Evolutionary conservation across 2,888 invertebrate genomes (phyloP).

Genomic region (Nemotelus pantherinus): DNA sequence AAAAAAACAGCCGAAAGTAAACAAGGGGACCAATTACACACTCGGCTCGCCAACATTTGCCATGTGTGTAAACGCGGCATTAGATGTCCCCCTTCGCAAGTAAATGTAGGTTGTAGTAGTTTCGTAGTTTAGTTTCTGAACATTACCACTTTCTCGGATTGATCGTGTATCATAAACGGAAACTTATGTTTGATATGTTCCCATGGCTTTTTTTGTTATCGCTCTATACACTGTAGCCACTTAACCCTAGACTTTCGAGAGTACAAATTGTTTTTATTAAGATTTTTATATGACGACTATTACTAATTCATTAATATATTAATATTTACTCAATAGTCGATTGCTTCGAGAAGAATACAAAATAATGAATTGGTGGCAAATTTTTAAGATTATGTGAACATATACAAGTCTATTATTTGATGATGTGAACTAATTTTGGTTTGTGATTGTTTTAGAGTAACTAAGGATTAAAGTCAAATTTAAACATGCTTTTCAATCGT

Average conservation of each 20-base stretch:
- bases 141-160: too few species aligned
- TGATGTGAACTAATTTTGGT: neutral
- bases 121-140: too few species aligned
- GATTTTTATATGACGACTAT: constrained; percentile 56
- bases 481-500: neutral
- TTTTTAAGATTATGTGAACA: too few species aligned
- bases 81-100: too few species aligned
- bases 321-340: constrained; percentile 49
- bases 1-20: too few species aligned
- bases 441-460: neutral
- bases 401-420: neutral
- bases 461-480: neutral
- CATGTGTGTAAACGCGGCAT: too few species aligned
- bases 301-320: constrained; percentile 50
- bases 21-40: too few species aligned
- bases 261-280: constrained; percentile 65
- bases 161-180: too few species aligned
- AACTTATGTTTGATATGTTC: neutral
- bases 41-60: too few species aligned
- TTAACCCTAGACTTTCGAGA: constrained; percentile 61
- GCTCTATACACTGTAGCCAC: constrained; percentile 9
- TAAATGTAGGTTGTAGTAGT: too few species aligned
- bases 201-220: neutral
- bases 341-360: constrained; percentile 43
- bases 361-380: too few species aligned